A percentile compares a stretch with the other conserved stretches of the same genome.
Conservation (phyloP, 2,113 vertebrate genomes). For the Mobula hypostoma region DNA sequence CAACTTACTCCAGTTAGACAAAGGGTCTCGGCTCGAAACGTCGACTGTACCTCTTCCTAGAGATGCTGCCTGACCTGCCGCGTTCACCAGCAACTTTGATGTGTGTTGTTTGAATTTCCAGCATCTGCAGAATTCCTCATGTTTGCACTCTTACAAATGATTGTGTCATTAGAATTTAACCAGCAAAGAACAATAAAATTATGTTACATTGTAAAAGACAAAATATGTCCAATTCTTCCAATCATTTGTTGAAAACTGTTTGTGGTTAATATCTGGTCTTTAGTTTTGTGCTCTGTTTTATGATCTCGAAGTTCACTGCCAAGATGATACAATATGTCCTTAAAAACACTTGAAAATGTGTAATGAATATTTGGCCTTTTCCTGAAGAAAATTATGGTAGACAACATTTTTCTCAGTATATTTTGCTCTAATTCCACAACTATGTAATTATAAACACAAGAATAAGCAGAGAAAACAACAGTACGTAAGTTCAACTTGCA, state of each 20-base stretch:
- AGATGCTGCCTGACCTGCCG: too few species aligned
- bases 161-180: background rate
- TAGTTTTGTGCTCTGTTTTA: background rate
- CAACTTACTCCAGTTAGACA: too few species aligned
- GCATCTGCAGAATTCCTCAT: too few species aligned
- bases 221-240: background rate
- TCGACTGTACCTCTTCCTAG: too few species aligned
- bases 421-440: background rate
- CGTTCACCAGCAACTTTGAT: too few species aligned
- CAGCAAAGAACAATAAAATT: background rate
- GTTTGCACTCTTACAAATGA: background rate
- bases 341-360: background rate
- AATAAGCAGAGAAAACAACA: background rate
- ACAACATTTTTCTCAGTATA: background rate
- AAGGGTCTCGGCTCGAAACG: too few species aligned
- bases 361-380: background rate
- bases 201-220: background rate
- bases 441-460: background rate
- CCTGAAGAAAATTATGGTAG: background rate
- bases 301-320: too few species aligned
- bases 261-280: background rate
- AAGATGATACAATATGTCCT: background rate
- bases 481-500: background rate
- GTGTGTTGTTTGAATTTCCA: too few species aligned
- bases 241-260: background rate